Conservation (phyloP, 2,113 vertebrate species). For the Tringa solitaria region DNA sequence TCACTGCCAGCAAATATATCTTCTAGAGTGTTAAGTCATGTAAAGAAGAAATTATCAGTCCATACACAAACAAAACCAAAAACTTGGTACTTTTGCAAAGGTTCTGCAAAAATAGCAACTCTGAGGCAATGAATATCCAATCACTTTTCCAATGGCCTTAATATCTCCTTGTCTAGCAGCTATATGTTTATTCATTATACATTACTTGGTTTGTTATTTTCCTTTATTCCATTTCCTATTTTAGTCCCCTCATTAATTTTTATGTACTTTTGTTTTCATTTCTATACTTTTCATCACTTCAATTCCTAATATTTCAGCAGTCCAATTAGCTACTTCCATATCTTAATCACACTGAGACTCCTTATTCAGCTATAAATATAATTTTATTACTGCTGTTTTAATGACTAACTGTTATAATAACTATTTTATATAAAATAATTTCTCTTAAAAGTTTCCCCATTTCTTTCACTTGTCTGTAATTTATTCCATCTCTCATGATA, state of each 20-base stretch:
- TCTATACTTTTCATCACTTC: conserved; percentile 49
- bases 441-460: conserved; percentile 25
- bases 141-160: background rate
- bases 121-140: background rate
- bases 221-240: conserved; percentile 44
- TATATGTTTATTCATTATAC: conserved; percentile 1
- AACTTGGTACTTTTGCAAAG: background rate
- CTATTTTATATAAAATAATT: conserved; percentile 34
- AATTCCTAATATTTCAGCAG: conserved; percentile 59
- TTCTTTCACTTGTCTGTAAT: conserved; percentile 22
- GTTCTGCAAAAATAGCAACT: background rate
- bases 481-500: background rate
- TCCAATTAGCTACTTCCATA: conserved; percentile 51
- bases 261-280: conserved; percentile 57
- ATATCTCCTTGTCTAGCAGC: background rate
- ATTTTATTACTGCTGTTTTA: conserved; percentile 58
- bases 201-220: conserved; percentile 37
- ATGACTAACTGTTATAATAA: conserved; percentile 53
- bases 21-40: background rate
- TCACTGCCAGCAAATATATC: background rate
- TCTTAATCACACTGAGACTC: conserved; percentile 57
- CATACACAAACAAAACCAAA: background rate
- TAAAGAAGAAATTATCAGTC: background rate
- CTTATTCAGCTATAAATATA: conserved; percentile 55
- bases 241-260: conserved; percentile 46